phyloP scores from a whole-genome alignment of 2,797 vertebrate species.

The Ptychobarbus kaznakovi region DNA sequence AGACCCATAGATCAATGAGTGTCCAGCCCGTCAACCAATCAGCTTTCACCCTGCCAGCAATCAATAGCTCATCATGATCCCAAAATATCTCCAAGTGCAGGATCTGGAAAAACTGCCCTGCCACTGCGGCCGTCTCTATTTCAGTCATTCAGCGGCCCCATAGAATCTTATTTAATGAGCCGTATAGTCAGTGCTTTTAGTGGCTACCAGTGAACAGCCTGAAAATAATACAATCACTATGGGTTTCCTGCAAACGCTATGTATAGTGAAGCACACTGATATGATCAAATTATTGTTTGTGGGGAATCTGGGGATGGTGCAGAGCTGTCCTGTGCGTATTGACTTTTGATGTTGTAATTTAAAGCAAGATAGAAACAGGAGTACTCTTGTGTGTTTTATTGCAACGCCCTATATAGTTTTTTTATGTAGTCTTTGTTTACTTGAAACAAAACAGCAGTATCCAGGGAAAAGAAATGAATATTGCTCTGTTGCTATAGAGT shows the following conservation, averaged over 20 bases:
- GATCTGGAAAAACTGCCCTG: constrained; percentile 37
- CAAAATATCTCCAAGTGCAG: constrained; percentile 60
- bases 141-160: constrained; percentile 16
- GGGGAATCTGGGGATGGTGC: background rate
- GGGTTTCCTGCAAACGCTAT: background rate
- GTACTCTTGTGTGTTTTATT: background rate
- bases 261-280: background rate
- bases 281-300: constrained; percentile 31
- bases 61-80: constrained; percentile 62
- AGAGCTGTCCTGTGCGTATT: background rate
- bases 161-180: constrained; percentile 30
- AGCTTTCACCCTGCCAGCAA: constrained; percentile 46
- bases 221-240: constrained; percentile 1
- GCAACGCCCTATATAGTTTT: background rate
- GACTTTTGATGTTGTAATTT: constrained; percentile 27
- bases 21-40: constrained; percentile 52
- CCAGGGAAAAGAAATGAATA: background rate
- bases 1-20: constrained; percentile 54
- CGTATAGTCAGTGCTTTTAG: background rate
- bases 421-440: background rate
- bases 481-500: background rate
- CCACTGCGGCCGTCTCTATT: constrained; percentile 34
- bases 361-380: constrained; percentile 3
- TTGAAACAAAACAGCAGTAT: constrained; percentile 4
- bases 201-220: constrained; percentile 3